Evolutionary conservation across 1,140 invertebrate species (phyloP), one percentile per base, ranked within the genome.

Genomic region (Ceratoteleas bidentatus): DNA sequence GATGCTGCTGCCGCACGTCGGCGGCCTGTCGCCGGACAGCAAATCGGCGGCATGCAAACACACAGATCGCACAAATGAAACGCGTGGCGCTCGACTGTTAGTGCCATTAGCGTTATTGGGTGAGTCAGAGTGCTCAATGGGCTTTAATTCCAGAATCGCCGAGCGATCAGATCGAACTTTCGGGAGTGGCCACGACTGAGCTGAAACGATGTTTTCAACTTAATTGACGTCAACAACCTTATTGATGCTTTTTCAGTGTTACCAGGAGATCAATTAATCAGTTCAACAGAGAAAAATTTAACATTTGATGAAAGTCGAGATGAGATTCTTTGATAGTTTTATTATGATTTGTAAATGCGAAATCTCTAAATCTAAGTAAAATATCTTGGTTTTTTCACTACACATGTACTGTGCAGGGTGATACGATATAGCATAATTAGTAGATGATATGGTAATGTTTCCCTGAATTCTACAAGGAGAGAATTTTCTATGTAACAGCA

Each of bases 191-290:
- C 54, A 38, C 16, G 52, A 32, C 38, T 43, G 40, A 8, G 57
- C 13, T 13, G 13, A 49, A 69, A 40, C 0, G 9, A 33, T 34
- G 10, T 38, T 61, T 60, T 53, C 43, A 14, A n/a, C 16, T 34
- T 15, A 58, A 68, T 70, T 70, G 40, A 4, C 15, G 64, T 75
- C 72, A 75, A 75, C 54, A 66, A 65, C 65, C 40, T 75, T 52
- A 75, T 75, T 66, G 13, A 65, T 24, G 24, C 24, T 24, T 24
- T 24, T 1, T 24, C 24, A 4, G 24, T n/a, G n/a, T n/a, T n/a
- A n/a, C 24, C 24, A 24, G 24, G 24, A n/a, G n/a, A n/a, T 24
- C 24, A 24, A 24, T 24, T 24, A 24, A 24, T 24, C 24, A 24
- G 24, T 24, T 24, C 24, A 1, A 24, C 24, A 4, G 24, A 24